Base-by-base conservation (phyloP, 1,140 invertebrate genomes). In the Trachymyrmex septentrionalis region DNA sequence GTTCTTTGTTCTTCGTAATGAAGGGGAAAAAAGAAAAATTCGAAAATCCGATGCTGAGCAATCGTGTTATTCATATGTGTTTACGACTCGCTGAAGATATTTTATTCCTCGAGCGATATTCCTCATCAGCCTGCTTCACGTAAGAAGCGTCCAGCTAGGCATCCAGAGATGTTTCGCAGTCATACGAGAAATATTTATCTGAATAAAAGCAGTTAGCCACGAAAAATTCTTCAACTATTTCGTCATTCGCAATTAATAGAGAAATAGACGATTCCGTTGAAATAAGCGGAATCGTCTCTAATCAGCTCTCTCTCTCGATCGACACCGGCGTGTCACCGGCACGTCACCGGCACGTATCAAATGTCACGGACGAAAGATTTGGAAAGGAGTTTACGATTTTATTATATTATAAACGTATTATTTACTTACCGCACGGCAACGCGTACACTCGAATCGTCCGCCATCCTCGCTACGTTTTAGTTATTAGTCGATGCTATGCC, bases 361-460 rank as follows among this genome's bases (percentile, higher is more conserved):
- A 50, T 50, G 0, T 57, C 55, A 2, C 55, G n/a, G 9, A 57
- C 3, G 24, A 59, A 12, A 66, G 1, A n/a, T n/a, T 10, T 7
- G 16, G 10, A 30, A 16, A 19, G 19, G 44, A n/a, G 19, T 53
- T 27, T 27, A 9, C n/a, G 0, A n/a, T 57, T 57, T 57, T 57
- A 44, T 44, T 44, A 44, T 44, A 44, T 44, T 44, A 44, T 57
- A 59, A 27, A 61, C 14, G 34, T 27, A 27, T 50, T 34, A 55
- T 64, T 85, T 61, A 93, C 94, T 94, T 86, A 95, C 94, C 94
- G 93, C 82, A 95, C 94, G 71, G 94, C 94, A 71, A 95, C 94
- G 87, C 94, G 93, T 90, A 95, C 94, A 66, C 94, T 94, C 57
- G 94, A 94, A 85, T 95, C 94, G 86, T 95, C 94, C 89, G 94